Conservation (phyloP, 2,797 vertebrate species). For the Poeciliopsis gracilis region DNA sequence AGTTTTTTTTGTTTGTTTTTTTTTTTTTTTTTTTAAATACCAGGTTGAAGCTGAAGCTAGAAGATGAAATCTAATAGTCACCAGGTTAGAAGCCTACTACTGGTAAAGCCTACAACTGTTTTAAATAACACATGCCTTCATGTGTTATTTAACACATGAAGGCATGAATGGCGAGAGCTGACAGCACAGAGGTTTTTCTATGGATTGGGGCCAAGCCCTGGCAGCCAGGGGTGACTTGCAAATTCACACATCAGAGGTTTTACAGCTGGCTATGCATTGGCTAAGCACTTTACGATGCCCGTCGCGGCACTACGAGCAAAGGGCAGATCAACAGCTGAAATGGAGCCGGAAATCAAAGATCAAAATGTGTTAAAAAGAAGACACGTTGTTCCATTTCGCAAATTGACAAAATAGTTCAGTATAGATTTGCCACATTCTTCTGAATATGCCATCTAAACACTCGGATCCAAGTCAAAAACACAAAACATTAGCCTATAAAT, state of each 20-base stretch:
- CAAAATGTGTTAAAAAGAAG: not conserved
- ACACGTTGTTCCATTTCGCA: not conserved
- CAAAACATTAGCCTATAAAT: not conserved
- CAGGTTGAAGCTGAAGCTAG: not conserved
- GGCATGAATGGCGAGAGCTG: slow-evolving; percentile 22
- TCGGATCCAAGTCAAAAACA: not conserved
- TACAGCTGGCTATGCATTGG: slow-evolving; percentile 30
- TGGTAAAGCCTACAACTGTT: no score
- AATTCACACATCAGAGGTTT: slow-evolving; percentile 42
- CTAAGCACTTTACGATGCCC: slow-evolving; percentile 21
- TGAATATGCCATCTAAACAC: not conserved
- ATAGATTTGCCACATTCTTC: not conserved
- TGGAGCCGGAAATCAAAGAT: not conserved
- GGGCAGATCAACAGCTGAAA: slow-evolving; percentile 9
- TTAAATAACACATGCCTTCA: no score
- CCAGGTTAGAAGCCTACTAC: not conserved
- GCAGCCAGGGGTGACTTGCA: slow-evolving; percentile 58
- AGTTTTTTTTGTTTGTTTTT: not conserved
- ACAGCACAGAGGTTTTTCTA: slow-evolving; percentile 28
- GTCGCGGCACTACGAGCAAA: slow-evolving; percentile 6
- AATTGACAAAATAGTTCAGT: not conserved
- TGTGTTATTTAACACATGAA: slow-evolving; percentile 22
- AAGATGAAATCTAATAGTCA: not conserved
- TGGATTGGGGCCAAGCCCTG: slow-evolving; percentile 45
- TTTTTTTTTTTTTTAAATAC: not conserved